These are phyloP conservation scores for Automeris io DNA, from an alignment of 2,888 invertebrate species.

Conservation along the genomic window DNA sequence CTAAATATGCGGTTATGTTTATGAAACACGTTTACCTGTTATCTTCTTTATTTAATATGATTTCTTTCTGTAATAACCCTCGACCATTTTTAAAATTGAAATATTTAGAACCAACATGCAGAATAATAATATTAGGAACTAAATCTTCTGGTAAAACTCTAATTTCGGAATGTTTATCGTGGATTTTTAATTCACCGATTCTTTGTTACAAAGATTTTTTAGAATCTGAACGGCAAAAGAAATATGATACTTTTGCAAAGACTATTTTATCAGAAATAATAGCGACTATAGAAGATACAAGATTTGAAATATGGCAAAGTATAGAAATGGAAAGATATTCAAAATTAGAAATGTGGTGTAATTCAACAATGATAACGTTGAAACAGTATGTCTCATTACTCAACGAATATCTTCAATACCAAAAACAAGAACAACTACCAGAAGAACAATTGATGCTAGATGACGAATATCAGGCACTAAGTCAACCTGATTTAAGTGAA, in stretches of 20 bases:
- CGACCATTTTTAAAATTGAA: slow-evolving; percentile 75
- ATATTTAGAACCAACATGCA: slow-evolving; percentile 77
- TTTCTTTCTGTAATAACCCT: slow-evolving; percentile 78
- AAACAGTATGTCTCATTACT: slow-evolving; percentile 35
- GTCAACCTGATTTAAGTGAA: slow-evolving; percentile 7
- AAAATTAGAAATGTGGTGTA: slow-evolving; percentile 54
- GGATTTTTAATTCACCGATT: slow-evolving; percentile 66
- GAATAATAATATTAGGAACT: slow-evolving; percentile 79
- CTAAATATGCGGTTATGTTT: slow-evolving; percentile 76
- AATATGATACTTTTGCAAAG: slow-evolving; percentile 38
- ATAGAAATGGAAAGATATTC: slow-evolving; percentile 48
- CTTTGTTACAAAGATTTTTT: slow-evolving; percentile 45
- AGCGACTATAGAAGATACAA: slow-evolving; percentile 50
- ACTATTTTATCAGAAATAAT: slow-evolving; percentile 58
- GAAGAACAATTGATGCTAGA: slow-evolving; percentile 4
- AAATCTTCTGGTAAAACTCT: slow-evolving; percentile 77
- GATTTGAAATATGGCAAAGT: slow-evolving; percentile 47
- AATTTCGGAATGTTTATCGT: slow-evolving; percentile 72
- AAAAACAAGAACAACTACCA: slow-evolving; percentile 10
- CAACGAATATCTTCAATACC: slow-evolving; percentile 17
- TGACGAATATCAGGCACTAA: background rate
- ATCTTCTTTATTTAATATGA: slow-evolving; percentile 65
- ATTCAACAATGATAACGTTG: slow-evolving; percentile 22
- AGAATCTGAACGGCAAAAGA: slow-evolving; percentile 36
- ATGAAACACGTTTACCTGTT: slow-evolving; percentile 79